Conservation (phyloP, 2,797 vertebrate species). For the Aphelocoma californica region DNA sequence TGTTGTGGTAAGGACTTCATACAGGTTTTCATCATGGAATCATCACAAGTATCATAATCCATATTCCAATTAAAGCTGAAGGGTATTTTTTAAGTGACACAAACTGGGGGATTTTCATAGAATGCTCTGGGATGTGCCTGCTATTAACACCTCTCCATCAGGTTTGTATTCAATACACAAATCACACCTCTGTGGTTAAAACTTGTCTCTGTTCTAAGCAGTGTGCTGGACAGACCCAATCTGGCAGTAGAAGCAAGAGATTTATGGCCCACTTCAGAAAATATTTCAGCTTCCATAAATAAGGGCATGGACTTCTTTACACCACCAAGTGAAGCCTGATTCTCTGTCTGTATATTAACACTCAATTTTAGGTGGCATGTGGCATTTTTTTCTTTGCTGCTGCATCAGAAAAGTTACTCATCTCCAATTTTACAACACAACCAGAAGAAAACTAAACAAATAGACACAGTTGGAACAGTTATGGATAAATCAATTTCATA, state of each 20-base stretch:
- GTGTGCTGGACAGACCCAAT: neutral
- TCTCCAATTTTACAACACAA: neutral
- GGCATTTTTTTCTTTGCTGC: neutral
- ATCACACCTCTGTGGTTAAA: neutral
- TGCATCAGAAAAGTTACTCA: neutral
- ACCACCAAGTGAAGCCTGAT: neutral
- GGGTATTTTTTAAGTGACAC: neutral
- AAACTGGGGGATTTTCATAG: neutral
- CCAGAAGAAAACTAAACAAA: neutral
- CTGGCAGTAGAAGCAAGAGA: neutral
- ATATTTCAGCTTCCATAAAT: conserved; percentile 8
- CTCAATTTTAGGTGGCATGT: neutral
- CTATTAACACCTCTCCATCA: neutral
- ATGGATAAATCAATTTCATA: neutral
- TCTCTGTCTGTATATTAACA: neutral
- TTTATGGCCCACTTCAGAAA: neutral
- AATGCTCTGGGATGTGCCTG: neutral
- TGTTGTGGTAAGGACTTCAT: neutral
- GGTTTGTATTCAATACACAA: neutral
- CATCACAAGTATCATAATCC: neutral
- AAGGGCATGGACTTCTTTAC: neutral
- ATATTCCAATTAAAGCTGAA: neutral
- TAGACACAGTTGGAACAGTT: neutral
- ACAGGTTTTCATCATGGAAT: neutral
- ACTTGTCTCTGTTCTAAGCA: neutral